Evolutionary conservation across 2,888 invertebrate species (phyloP), one percentile per base, ranked within the genome.

Genomic region (Dioctria linearis): DNA sequence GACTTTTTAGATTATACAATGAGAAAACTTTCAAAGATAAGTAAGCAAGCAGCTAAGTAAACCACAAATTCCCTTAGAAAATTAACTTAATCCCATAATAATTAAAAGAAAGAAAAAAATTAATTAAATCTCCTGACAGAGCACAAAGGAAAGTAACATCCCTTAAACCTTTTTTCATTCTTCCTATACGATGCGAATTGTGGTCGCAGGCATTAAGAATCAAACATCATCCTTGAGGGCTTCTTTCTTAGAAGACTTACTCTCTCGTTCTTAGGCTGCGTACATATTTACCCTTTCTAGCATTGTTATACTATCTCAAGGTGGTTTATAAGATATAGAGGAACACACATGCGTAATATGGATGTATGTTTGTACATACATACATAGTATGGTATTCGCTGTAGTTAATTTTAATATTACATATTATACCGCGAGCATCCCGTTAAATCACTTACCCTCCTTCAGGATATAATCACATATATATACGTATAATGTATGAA

Each of bases 341-440:
- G 25, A 25, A 25, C 25, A 25, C 25, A 25, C 25, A 25, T 25
- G 25, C 25, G 25, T 25, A 25, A 1, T 25, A 25, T 25, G 25
- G 25, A 25, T 25, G 25, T 25, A 25, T 25, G 40, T n/a, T 40
- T 66, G 6, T 37, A 46, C 51, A 46, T 54, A 40, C 42, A 73
- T 73, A 40, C 59, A 59, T 51, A 49, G 8, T 46, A 13, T 49
- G 0, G 59, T 57, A 11, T 42, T 54, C 6, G 49, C 54, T 11
- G 54, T 54, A 59, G 73, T 73, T 73, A 73, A 57, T 73, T 73
- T 73, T 57, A 73, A 73, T 73, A 73, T 73, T 73, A 57, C 73
- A 39, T 73, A 13, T 25, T 25, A 25, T 25, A 25, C 25, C 25
- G 25, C 25, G 25, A 25, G 25, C 51, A 73, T 40, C 73, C 42